Percentiles rank a stretch among this genome's conserved stretches.
Evolutionary conservation across 2,113 vertebrate species (phyloP).

Genomic region (Alexandromys fortis): DNA sequence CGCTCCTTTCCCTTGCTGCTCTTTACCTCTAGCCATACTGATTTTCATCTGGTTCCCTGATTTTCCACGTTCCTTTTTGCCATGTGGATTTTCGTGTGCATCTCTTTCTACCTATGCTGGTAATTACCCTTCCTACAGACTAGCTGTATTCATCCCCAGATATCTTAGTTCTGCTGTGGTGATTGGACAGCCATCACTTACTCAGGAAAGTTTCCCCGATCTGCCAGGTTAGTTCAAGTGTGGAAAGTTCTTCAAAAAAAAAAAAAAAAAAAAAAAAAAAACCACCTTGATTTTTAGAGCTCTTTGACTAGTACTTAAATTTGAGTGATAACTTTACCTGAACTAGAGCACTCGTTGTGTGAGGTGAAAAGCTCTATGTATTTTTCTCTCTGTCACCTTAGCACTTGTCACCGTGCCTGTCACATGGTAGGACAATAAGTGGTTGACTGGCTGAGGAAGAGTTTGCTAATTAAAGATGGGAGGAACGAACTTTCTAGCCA

Average conservation of each 20-base stretch:
- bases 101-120: background rate
- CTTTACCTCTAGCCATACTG: background rate
- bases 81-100: background rate
- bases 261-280: too few species aligned
- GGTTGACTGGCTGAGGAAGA: background rate
- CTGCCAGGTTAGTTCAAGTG: background rate
- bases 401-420: background rate
- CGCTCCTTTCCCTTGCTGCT: background rate
- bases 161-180: background rate
- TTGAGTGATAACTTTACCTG: constrained; percentile 25
- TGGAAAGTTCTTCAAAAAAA: background rate
- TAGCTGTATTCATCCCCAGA: background rate
- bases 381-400: background rate
- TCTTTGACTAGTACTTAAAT: constrained; percentile 38
- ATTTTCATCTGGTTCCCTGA: background rate
- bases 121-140: background rate
- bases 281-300: background rate
- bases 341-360: background rate
- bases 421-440: background rate
- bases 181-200: background rate
- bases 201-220: background rate
- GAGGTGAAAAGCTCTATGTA: background rate
- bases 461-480: background rate
- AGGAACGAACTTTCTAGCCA: background rate
- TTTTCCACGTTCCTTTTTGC: background rate